Percentiles rank a stretch among this genome's conserved stretches.
Evolutionary conservation across 2,797 vertebrate species (phyloP).

Genomic region (Rhincodon typus): DNA sequence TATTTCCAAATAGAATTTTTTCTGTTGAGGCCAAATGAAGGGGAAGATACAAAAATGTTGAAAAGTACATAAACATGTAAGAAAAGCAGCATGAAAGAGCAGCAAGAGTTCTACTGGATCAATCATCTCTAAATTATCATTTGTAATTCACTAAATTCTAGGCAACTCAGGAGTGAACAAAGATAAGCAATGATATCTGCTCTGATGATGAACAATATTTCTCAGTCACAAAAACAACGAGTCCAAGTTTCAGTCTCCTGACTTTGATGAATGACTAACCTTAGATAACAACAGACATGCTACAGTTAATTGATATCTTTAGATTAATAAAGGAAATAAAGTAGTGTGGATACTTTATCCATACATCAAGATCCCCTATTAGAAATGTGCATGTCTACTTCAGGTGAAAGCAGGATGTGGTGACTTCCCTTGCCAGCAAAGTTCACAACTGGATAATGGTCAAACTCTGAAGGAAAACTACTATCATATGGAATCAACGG

Average conservation of each 20-base stretch:
- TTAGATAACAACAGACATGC: neutral
- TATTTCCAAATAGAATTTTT: neutral
- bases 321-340: neutral
- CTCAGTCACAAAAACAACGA: neutral
- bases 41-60: neutral
- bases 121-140: neutral
- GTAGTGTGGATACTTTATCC: neutral
- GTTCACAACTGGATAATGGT: neutral
- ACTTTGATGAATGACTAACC: neutral
- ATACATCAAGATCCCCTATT: neutral
- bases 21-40: neutral
- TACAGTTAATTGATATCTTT: neutral
- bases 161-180: neutral
- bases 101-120: neutral
- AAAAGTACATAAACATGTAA: neutral
- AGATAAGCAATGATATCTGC: neutral
- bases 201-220: neutral
- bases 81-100: neutral
- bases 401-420: neutral
- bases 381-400: neutral
- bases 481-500: neutral
- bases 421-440: neutral
- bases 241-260: neutral
- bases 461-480: neutral
- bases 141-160: neutral